Percentiles rank a stretch among this genome's conserved stretches.
Conservation (phyloP, 1,140 invertebrate species). For the Eciton burchellii region DNA sequence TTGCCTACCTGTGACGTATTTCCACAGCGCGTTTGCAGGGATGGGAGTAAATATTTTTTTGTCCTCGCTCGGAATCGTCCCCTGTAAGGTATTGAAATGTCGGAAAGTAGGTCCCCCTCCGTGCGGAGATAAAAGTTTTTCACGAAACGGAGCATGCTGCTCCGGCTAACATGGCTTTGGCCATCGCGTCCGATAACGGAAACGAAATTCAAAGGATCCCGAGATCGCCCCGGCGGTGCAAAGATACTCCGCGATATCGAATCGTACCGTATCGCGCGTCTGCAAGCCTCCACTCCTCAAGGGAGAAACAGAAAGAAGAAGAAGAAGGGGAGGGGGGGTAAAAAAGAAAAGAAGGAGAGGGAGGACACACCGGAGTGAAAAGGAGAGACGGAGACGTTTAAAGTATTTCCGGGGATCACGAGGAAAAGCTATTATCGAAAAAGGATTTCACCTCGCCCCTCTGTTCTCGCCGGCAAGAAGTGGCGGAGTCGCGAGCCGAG, state of each 20-base stretch:
- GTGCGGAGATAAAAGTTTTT: conserved; percentile 59
- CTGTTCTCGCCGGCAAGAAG: conserved; percentile 56
- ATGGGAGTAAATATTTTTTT: conserved; percentile 50
- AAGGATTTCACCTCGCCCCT: conserved; percentile 64
- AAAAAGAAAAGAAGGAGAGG: not conserved
- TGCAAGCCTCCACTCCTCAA: conserved; percentile 45
- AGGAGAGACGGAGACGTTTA: conserved; percentile 54
- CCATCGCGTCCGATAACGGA: conserved; percentile 55
- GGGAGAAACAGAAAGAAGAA: conserved; percentile 31
- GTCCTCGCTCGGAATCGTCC: not conserved
- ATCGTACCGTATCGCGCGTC: conserved; percentile 56
- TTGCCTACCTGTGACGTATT: not conserved
- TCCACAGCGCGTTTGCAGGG: not conserved
- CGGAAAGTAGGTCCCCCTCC: conserved; percentile 30
- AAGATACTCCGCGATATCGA: conserved; percentile 66
- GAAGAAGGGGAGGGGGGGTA: conserved; percentile 5
- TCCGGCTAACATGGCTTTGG: conserved; percentile 61
- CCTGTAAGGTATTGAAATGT: conserved; percentile 47
- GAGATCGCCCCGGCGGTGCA: conserved; percentile 41
- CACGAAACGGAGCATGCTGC: conserved; percentile 37
- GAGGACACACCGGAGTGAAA: not conserved
- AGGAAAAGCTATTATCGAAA: conserved; percentile 63
- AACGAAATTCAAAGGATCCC: conserved; percentile 65
- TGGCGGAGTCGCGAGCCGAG: conserved; percentile 23
- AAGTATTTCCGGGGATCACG: conserved; percentile 65